Percentiles rank a stretch among this genome's conserved stretches.
phyloP scores from a whole-genome alignment of 2,888 invertebrate species.

The Ganaspis brasiliensis region DNA sequence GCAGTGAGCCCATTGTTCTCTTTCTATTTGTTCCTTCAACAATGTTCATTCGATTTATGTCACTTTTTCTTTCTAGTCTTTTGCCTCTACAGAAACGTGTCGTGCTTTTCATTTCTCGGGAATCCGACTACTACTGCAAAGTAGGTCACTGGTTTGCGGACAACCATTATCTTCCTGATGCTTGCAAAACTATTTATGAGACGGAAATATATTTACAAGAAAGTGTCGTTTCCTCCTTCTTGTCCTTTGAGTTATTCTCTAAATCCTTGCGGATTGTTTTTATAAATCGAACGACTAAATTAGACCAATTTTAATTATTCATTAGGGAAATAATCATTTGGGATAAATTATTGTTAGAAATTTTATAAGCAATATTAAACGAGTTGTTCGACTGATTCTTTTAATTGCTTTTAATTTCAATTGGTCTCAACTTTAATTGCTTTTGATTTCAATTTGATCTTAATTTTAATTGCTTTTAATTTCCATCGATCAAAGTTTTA shows the following conservation, averaged over 20 bases:
- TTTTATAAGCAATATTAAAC: too few species aligned
- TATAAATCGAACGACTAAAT: not conserved
- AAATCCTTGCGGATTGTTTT: not conserved
- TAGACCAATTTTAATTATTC: too few species aligned
- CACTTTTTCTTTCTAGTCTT: slow-evolving; percentile 28
- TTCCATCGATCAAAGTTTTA: too few species aligned
- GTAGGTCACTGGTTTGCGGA: slow-evolving; percentile 38
- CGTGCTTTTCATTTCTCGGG: slow-evolving; percentile 39
- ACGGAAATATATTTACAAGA: slow-evolving; percentile 19
- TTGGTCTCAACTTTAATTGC: too few species aligned
- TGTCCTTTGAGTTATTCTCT: not conserved
- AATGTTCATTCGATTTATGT: slow-evolving; percentile 42
- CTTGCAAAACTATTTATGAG: slow-evolving; percentile 38
- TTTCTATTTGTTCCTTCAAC: slow-evolving; percentile 36
- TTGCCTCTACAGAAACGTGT: slow-evolving; percentile 30
- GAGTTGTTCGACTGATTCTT: too few species aligned
- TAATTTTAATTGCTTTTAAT: too few species aligned
- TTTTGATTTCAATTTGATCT: too few species aligned
- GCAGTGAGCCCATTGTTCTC: slow-evolving; percentile 14
- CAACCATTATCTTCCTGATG: slow-evolving; percentile 37
- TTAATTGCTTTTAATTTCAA: too few species aligned
- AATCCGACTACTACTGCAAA: slow-evolving; percentile 23
- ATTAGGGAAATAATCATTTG: too few species aligned
- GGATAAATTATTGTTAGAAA: too few species aligned
- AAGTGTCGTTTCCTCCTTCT: not conserved